A percentile compares a stretch with the other conserved stretches of the same genome.
Evolutionary conservation across 2,113 vertebrate genomes (phyloP).

Genomic region (Choloepus hoffmanni): DNA sequence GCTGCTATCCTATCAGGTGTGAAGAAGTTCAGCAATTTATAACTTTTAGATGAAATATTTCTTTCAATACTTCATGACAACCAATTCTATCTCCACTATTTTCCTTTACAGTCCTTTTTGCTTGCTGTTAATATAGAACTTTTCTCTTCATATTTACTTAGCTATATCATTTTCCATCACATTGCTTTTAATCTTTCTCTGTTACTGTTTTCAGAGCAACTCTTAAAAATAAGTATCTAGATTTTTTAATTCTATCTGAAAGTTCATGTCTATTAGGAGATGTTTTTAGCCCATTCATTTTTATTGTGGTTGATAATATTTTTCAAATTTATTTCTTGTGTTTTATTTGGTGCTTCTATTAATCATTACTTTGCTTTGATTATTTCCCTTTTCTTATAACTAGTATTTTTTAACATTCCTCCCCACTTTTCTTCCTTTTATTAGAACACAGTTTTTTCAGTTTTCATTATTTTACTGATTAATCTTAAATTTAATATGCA

Average conservation of each 20-base stretch:
- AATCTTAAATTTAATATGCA: too few relatives aligned
- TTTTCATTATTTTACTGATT: neutral
- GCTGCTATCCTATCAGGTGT: neutral
- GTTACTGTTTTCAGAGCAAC: neutral
- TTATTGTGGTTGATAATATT: accelerated
- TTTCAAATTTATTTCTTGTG: neutral
- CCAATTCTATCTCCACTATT: neutral
- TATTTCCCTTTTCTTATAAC: neutral
- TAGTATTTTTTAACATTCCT: neutral
- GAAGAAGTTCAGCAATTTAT: neutral
- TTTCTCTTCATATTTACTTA: neutral
- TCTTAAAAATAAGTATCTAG: neutral
- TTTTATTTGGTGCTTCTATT: neutral
- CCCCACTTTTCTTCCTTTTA: neutral
- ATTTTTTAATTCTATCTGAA: neutral
- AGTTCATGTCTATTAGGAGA: neutral
- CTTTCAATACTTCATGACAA: neutral
- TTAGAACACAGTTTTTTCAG: neutral
- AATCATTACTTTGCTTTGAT: neutral
- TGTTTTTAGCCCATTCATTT: accelerated
- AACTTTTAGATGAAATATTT: neutral
- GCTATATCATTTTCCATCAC: neutral
- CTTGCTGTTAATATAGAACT: neutral
- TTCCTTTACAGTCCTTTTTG: neutral
- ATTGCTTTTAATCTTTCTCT: neutral